Evolutionary conservation across 2,888 invertebrate species (phyloP).

Genomic region (Alsophila aescularia): DNA sequence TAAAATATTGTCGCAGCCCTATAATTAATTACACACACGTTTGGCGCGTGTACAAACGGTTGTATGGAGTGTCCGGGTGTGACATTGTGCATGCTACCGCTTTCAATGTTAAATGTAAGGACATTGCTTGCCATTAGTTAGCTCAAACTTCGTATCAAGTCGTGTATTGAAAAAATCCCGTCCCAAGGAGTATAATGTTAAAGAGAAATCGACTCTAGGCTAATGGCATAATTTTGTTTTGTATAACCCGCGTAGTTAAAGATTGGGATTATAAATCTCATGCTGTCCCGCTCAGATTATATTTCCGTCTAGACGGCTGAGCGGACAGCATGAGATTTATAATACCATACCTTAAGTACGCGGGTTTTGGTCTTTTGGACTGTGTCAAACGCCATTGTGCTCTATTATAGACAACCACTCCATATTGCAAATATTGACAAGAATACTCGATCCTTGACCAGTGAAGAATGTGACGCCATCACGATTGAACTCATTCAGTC

Average conservation of each 20-base stretch:
- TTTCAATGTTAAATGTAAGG: conserved; percentile 61
- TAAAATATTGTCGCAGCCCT: too few species aligned
- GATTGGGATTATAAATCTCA: too few species aligned
- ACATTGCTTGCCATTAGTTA: conserved; percentile 44
- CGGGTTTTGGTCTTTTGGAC: too few species aligned
- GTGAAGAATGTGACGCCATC: background rate
- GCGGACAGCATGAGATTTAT: too few species aligned
- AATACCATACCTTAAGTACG: too few species aligned
- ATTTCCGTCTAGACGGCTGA: too few species aligned
- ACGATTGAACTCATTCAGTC: conserved; percentile 4
- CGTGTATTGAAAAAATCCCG: conserved; percentile 51
- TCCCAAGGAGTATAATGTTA: conserved; percentile 61
- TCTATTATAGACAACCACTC: too few species aligned
- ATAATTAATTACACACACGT: too few species aligned
- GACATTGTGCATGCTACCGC: conserved; percentile 53
- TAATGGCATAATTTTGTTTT: conserved; percentile 10
- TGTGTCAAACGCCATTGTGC: background rate
- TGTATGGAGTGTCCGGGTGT: too few species aligned
- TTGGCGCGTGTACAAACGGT: too few species aligned
- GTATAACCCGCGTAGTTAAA: too few species aligned
- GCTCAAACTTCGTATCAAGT: conserved; percentile 56
- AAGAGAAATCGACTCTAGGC: conserved; percentile 11
- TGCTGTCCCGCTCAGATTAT: too few species aligned
- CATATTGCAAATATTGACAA: background rate
- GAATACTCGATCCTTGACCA: background rate